Base-by-base conservation (phyloP, 2,797 vertebrate species). In the Cetoscarus ocellatus region DNA sequence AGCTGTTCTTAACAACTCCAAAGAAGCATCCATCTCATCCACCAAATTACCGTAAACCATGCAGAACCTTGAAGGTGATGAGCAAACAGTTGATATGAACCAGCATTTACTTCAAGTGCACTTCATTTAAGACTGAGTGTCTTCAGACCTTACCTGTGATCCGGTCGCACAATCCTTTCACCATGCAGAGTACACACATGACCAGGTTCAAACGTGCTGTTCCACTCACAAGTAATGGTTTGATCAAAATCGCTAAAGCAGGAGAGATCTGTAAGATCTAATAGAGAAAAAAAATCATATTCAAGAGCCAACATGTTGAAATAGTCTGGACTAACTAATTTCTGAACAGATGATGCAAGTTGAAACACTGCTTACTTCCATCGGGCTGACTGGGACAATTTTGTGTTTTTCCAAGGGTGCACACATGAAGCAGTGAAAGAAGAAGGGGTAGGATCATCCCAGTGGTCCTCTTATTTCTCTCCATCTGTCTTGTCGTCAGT, bases 171-270 rank as follows among this genome's bases (percentile, higher is more conserved):
- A 27, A 27, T 27, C 27, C 27, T 12, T 5, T 8, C 0, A 1
- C 52, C 64, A 0, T 19, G 0, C 5, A 88, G 0, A 0, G 7
- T 61, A 61, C 88, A 90, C 3, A 0, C 5, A 1, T 11, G 1
- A 3, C 60, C 65, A 0, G n/a, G 8, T 5, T 11, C 5, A 1
- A 38, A 0, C 10, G 61, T 14, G 51, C 44, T 53, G 52, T 72
- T 70, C 87, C 86, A 89, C 43, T 18, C 8, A 43, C 90, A 91
- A 1, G 40, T 72, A 51, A 88, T 79, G 43, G 0, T 49, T 0
- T 0, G 0, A 8, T 43, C 40, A 54, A 3, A 84, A 75, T 91
- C 85, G 12, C 0, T 85, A 57, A 36, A 0, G 55, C 89, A 91
- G 27, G 6, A 27, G n/a, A 90, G 70, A 56, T 52, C 82, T 86